These are phyloP conservation scores for Ploceus nigricollis DNA, from an alignment of 2,113 vertebrate genomes.

Conservation along the genomic window DNA sequence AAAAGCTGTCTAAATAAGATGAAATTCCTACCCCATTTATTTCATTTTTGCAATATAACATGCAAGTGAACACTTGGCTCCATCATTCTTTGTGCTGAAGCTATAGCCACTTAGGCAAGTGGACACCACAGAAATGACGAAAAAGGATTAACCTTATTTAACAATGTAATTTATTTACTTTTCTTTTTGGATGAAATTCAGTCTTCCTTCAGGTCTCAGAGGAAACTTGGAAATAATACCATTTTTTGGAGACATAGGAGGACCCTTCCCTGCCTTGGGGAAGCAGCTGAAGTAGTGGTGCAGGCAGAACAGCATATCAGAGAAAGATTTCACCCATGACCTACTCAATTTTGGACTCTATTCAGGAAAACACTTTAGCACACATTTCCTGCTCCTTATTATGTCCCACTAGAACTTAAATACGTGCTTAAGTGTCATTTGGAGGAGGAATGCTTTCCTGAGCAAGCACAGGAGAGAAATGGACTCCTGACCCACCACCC, in stretches of 20 bases:
- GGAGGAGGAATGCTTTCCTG: neutral
- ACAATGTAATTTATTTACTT: neutral
- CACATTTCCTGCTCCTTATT: neutral
- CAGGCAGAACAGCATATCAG: neutral
- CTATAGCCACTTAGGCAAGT: neutral
- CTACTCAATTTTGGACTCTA: neutral
- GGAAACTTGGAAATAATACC: neutral
- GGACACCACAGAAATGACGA: neutral
- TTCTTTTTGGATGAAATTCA: neutral
- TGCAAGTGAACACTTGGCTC: neutral
- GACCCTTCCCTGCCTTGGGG: neutral
- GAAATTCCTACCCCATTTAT: neutral
- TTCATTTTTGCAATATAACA: neutral
- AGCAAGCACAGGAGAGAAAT: neutral
- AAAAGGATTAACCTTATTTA: neutral
- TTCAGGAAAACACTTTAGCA: neutral
- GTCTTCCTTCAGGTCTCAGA: neutral
- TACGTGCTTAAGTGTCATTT: neutral
- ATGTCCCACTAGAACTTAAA: neutral
- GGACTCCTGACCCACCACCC: neutral
- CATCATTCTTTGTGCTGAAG: neutral
- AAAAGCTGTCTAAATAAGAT: neutral
- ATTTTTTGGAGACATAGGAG: neutral
- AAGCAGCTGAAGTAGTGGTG: neutral
- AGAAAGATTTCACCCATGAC: neutral